phyloP scores from a whole-genome alignment of 2,888 invertebrate species.

The Cataglyphis altisquamis region DNA sequence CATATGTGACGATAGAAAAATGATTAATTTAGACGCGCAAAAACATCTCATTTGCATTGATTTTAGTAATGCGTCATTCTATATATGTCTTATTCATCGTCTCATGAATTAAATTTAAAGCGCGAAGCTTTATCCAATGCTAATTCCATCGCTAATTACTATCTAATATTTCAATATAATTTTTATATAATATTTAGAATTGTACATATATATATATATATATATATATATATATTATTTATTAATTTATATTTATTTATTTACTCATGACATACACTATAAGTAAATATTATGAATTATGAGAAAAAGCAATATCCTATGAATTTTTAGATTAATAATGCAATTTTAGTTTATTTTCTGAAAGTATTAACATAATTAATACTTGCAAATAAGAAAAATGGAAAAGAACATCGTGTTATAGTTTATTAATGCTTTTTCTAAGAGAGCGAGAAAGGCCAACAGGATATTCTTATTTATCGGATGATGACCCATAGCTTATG shows the following conservation, averaged over 20 bases:
- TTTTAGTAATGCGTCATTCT: constrained; percentile 5
- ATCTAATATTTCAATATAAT: not conserved
- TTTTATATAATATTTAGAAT: not conserved
- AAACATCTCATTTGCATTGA: not conserved
- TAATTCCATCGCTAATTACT: not conserved
- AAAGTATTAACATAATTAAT: not conserved
- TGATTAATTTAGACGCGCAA: constrained; percentile 24
- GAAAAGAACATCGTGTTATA: not conserved
- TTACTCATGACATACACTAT: not conserved
- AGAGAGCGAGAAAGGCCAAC: not conserved
- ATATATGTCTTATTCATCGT: not conserved
- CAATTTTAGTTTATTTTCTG: not conserved
- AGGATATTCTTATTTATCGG: constrained; percentile 22
- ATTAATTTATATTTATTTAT: not conserved
- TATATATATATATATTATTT: not conserved
- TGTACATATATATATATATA: not conserved
- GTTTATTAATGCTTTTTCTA: not conserved
- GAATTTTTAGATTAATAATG: not conserved
- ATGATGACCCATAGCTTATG: constrained; percentile 31
- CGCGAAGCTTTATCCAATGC: not conserved
- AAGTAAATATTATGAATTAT: not conserved
- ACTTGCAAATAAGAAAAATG: not conserved
- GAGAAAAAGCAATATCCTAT: not conserved
- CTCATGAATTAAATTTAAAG: not conserved
- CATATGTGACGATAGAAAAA: constrained; percentile 5